Percentiles rank a stretch among this genome's conserved stretches.
These are phyloP conservation scores for Timandra comae DNA, from an alignment of 2,888 invertebrate species.

Conservation along the genomic window DNA sequence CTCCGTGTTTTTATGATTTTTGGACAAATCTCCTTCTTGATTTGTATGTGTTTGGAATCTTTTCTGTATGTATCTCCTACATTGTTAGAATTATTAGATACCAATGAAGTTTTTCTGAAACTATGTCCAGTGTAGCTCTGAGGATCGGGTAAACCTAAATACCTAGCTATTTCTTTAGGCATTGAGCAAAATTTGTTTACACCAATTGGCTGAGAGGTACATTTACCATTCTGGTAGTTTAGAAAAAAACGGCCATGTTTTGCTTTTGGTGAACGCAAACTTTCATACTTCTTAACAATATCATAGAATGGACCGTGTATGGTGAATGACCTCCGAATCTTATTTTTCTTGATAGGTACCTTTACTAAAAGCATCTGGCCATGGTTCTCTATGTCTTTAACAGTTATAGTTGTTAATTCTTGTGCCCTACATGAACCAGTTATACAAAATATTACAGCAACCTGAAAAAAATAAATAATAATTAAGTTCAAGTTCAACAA, in stretches of 20 bases:
- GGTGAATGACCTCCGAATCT: slow-evolving; percentile 12
- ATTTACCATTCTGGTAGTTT: slow-evolving; percentile 16
- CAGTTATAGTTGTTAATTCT: too few species aligned
- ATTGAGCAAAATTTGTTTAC: slow-evolving; percentile 17
- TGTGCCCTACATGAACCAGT: too few species aligned
- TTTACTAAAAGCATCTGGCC: slow-evolving; percentile 9
- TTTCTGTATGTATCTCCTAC: too few species aligned
- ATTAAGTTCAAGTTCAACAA: slow-evolving; percentile 2
- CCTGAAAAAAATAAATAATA: slow-evolving; percentile 1
- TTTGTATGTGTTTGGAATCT: too few species aligned
- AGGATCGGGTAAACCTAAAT: slow-evolving; percentile 9
- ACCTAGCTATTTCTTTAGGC: slow-evolving; percentile 18
- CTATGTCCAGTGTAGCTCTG: slow-evolving; percentile 13
- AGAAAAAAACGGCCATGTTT: slow-evolving; percentile 16
- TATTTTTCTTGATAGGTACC: slow-evolving; percentile 10
- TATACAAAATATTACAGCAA: background rate
- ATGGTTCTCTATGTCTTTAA: too few species aligned
- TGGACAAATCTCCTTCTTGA: too few species aligned
- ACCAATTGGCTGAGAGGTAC: slow-evolving; percentile 13
- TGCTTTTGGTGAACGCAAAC: slow-evolving; percentile 8
- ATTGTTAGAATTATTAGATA: too few species aligned
- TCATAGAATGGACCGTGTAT: slow-evolving; percentile 6
- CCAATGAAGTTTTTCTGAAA: too few species aligned
- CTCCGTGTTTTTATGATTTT: too few species aligned
- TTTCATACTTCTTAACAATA: slow-evolving; percentile 14